These are phyloP conservation scores for Anas flavirostris DNA, from an alignment of 2,797 vertebrate genomes.

Conservation along the genomic window DNA sequence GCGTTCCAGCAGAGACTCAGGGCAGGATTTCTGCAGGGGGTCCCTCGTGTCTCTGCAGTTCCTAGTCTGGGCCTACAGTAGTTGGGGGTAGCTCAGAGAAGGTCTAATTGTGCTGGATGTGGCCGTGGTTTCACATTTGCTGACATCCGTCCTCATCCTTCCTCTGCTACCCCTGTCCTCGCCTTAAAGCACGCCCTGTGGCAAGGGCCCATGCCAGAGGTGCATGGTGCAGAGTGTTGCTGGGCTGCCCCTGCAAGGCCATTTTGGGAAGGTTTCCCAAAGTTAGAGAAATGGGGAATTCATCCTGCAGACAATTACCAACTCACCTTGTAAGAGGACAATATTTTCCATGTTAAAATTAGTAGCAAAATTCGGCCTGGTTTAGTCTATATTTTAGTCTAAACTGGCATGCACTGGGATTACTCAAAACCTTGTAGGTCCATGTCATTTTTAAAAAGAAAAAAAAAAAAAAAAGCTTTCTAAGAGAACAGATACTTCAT, in stretches of 20 bases:
- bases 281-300: not conserved
- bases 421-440: not conserved
- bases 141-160: not conserved
- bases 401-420: not conserved
- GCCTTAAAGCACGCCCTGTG: not conserved
- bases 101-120: not conserved
- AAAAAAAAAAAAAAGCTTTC: fast-evolving
- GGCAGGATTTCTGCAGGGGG: not conserved
- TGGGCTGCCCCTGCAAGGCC: not conserved
- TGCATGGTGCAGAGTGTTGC: fast-evolving
- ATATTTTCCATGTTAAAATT: not conserved
- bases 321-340: not conserved
- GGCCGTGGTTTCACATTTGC: not conserved
- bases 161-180: not conserved
- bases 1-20: not conserved
- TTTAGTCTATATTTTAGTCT: not conserved
- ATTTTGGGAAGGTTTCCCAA: not conserved
- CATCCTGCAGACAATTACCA: not conserved
- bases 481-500: not conserved
- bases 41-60: not conserved
- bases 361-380: not conserved
- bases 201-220: fast-evolving
- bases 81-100: not conserved
- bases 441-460: not conserved
- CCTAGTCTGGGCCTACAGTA: not conserved